Conservation (phyloP, 2,888 invertebrate species). For the Diogma glabrata region DNA sequence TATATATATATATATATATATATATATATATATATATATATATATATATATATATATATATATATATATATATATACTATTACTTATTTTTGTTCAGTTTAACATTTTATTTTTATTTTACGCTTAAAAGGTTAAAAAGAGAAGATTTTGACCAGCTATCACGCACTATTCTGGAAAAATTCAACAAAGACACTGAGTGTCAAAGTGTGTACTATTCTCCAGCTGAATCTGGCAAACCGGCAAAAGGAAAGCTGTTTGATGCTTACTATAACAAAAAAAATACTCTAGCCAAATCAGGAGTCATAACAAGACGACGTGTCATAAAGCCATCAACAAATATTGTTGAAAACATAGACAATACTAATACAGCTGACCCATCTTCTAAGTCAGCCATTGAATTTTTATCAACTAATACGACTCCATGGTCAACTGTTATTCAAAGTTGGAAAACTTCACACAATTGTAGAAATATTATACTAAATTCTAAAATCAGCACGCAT, state of each 20-base stretch:
- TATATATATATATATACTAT: too few species aligned
- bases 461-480: background rate
- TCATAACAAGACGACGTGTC: background rate
- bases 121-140: background rate
- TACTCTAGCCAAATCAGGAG: background rate
- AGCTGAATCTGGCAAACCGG: background rate
- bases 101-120: too few species aligned
- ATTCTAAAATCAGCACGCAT: background rate
- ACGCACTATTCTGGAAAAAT: background rate
- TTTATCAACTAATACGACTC: too few species aligned
- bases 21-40: too few species aligned
- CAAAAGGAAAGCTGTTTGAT: background rate
- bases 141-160: background rate
- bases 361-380: too few species aligned
- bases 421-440: background rate
- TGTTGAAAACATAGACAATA: too few species aligned
- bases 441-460: background rate
- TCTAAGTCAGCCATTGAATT: too few species aligned
- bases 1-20: too few species aligned
- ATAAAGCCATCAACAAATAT: background rate
- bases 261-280: background rate
- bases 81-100: too few species aligned
- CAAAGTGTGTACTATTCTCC: background rate
- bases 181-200: background rate
- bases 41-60: too few species aligned